Evolutionary conservation across 2,888 invertebrate species (phyloP).

Genomic region (Galeopsomyia nigrocyanea): DNA sequence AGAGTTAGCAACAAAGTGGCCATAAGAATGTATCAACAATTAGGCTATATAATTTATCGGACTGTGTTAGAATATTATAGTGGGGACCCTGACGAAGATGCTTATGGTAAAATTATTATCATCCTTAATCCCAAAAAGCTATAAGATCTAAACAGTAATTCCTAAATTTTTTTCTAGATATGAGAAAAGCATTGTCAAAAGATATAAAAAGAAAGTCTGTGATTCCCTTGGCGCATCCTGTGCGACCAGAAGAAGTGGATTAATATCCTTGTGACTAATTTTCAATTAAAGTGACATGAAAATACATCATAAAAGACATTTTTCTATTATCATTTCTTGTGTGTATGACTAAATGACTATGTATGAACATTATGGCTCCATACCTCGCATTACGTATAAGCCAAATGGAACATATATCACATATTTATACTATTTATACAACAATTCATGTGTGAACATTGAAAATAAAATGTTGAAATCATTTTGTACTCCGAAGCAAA

Average conservation of each 20-base stretch:
- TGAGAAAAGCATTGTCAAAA: constrained; percentile 96
- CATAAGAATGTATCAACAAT: constrained; percentile 95
- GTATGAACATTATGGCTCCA: too few species aligned
- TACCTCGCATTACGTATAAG: too few species aligned
- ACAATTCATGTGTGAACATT: too few species aligned
- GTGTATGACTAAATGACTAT: too few species aligned
- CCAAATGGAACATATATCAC: too few species aligned
- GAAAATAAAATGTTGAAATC: too few species aligned
- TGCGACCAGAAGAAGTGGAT: constrained; percentile 95
- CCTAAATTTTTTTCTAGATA: constrained; percentile 80
- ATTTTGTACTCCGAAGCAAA: too few species aligned
- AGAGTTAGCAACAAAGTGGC: constrained; percentile 97
- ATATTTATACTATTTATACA: too few species aligned
- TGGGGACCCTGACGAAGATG: constrained; percentile 98
- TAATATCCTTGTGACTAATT: constrained; percentile 60
- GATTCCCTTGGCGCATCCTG: constrained; percentile 93
- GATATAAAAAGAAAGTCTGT: constrained; percentile 94
- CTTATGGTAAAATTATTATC: constrained; percentile 82
- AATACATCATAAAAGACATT: constrained; percentile 35
- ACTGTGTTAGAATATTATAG: constrained; percentile 98
- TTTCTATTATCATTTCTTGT: constrained; percentile 11
- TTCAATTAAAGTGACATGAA: constrained; percentile 21
- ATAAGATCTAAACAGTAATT: not conserved
- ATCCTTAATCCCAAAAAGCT: not conserved
- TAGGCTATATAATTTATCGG: constrained; percentile 97